Evolutionary conservation across 2,797 vertebrate genomes (phyloP).

Genomic region (Myotis daubentonii): DNA sequence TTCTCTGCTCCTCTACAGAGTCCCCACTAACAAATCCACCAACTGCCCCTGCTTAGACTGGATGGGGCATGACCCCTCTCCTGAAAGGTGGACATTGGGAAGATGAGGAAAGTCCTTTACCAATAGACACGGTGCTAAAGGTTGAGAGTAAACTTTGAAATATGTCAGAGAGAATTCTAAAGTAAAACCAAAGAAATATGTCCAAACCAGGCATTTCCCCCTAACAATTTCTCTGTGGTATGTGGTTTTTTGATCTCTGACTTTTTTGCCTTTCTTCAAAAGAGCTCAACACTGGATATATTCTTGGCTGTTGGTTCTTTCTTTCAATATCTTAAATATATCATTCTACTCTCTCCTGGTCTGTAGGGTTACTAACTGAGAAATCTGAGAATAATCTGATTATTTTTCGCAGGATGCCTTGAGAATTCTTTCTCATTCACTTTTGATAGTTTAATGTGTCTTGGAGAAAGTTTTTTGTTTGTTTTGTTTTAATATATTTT

Average conservation of each 20-base stretch:
- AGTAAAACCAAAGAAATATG: background rate
- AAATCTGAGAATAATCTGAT: background rate
- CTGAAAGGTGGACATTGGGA: background rate
- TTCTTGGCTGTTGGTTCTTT: background rate
- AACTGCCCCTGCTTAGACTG: background rate
- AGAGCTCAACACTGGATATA: background rate
- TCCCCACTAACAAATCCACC: background rate
- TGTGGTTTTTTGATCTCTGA: background rate
- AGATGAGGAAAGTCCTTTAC: background rate
- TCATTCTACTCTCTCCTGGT: background rate
- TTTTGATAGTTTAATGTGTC: background rate
- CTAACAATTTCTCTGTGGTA: background rate
- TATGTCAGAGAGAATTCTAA: conserved; percentile 11
- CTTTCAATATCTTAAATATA: background rate
- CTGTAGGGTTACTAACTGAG: background rate
- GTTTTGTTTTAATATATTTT: too few relatives aligned
- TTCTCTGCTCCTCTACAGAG: background rate
- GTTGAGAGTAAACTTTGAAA: background rate
- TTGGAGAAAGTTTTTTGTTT: background rate
- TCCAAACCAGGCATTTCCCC: background rate
- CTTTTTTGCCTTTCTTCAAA: background rate
- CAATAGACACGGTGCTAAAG: background rate
- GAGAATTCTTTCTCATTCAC: background rate
- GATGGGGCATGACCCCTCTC: background rate
- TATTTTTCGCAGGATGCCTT: background rate